Evolutionary conservation across 1,140 invertebrate genomes (phyloP).

Genomic region (Papilio dardanus): DNA sequence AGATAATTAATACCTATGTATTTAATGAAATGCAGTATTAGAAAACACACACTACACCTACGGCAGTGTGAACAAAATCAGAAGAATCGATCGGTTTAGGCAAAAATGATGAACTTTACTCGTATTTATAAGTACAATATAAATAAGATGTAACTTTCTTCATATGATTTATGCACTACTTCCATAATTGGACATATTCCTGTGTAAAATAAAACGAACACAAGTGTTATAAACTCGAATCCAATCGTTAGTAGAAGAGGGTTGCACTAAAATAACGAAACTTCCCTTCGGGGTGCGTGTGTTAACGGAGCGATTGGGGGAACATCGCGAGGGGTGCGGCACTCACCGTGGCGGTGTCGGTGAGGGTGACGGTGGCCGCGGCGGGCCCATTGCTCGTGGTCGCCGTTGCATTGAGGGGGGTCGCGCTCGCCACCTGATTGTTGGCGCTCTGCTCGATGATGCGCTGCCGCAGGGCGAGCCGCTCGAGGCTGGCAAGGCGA

Average conservation of each 20-base stretch:
- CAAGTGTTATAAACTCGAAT: slow-evolving; percentile 36
- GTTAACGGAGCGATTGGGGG: slow-evolving; percentile 68
- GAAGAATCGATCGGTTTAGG: neutral
- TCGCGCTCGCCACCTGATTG: slow-evolving; percentile 65
- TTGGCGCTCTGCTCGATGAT: slow-evolving; percentile 84
- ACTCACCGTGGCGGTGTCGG: slow-evolving; percentile 80
- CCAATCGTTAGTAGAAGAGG: slow-evolving; percentile 48
- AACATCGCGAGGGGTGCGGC: slow-evolving; percentile 72
- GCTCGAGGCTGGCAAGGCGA: slow-evolving; percentile 87
- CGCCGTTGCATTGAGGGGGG: slow-evolving; percentile 46
- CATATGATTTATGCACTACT: neutral
- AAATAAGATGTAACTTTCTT: neutral
- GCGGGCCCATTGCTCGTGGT: slow-evolving; percentile 65
- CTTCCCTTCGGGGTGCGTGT: slow-evolving; percentile 70
- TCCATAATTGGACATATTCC: slow-evolving; percentile 17
- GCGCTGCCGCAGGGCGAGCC: slow-evolving; percentile 87
- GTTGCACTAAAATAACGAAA: slow-evolving; percentile 71
- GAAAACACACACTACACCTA: neutral
- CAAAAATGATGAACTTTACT: neutral
- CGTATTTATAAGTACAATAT: neutral
- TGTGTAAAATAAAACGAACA: neutral
- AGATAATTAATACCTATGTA: too few relatives aligned
- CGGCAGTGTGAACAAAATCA: neutral
- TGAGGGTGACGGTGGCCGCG: slow-evolving; percentile 77
- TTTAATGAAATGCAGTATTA: neutral